Evolutionary conservation across 2,797 vertebrate genomes (phyloP), one percentile per base, ranked within the genome.

Genomic region (Poecilia velifera): DNA sequence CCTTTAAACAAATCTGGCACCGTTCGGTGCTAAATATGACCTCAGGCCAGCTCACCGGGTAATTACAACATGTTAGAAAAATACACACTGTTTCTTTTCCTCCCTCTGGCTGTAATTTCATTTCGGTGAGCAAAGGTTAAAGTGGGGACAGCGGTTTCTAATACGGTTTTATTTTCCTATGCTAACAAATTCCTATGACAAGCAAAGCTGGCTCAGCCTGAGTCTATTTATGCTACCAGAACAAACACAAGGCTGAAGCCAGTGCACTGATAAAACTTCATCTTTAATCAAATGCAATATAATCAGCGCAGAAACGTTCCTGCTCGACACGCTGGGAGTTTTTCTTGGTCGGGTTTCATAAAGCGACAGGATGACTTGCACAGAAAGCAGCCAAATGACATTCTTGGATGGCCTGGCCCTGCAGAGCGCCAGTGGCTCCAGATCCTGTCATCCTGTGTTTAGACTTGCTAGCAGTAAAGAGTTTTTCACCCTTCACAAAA

Each of bases 1-100:
- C 72, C 73, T 84, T 86, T 88, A 88, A 93, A 89, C 87, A 91
- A 86, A 89, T 88, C 91, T 93, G 93, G 89, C 93, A 78, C 86
- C 53, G 82, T 81, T 86, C 82, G 84, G 79, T 81, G 80, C 87
- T 91, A 88, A 93, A 92, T 81, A 87, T 89, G 88, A 89, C 83
- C 87, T 88, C 85, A 84, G 84, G 85, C 92, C 91, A 92, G 76
- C 85, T 87, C 85, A 79, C 83, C 55, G 82, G 89, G 88, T 89
- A 92, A 92, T 93, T 91, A 92, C 87, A 92, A 88, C 90, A 90
- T 82, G 85, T 88, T 88, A 88, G 76, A 91, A 91, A 94, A 92
- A 93, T 90, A 94, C 64, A 92, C 80, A 84, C 68, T 53, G 76
- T 84, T 90, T 87, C 45, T 91, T 85, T 79, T 53, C 73, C 53